A percentile compares a stretch with the other conserved stretches of the same genome.
Evolutionary conservation across 2,113 vertebrate genomes (phyloP).

Genomic region (Hippopotamus amphibius): DNA sequence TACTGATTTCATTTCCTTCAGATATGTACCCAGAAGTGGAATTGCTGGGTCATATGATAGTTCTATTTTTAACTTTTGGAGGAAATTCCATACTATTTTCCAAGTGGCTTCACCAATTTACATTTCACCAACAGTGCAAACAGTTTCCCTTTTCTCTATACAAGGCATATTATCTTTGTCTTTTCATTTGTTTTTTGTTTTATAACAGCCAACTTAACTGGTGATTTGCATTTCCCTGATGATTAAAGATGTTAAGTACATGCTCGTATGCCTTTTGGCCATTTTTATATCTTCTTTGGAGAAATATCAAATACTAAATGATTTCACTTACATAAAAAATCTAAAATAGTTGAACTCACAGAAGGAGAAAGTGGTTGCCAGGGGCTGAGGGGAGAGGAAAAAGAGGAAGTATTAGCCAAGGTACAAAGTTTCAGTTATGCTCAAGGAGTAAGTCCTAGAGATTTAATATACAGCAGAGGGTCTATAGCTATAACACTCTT

Average conservation of each 20-base stretch:
- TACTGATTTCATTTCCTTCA: neutral
- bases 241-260: neutral
- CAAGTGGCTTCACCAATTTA: neutral
- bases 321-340: neutral
- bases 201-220: neutral
- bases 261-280: neutral
- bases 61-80: neutral
- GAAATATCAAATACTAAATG: neutral
- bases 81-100: neutral
- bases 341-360: neutral
- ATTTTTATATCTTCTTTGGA: neutral
- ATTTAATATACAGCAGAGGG: too few species aligned
- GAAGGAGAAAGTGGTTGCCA: neutral
- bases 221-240: neutral
- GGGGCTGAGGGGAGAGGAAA: neutral
- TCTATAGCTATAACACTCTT: neutral
- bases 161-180: neutral
- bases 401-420: neutral
- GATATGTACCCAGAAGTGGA: neutral
- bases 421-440: neutral
- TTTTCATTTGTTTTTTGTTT: neutral
- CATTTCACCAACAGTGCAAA: too few species aligned
- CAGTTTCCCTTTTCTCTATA: neutral
- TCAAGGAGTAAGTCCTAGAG: neutral
- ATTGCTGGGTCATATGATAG: neutral